Conservation (phyloP, 2,797 vertebrate species). For the Pachyuromys duprasi region DNA sequence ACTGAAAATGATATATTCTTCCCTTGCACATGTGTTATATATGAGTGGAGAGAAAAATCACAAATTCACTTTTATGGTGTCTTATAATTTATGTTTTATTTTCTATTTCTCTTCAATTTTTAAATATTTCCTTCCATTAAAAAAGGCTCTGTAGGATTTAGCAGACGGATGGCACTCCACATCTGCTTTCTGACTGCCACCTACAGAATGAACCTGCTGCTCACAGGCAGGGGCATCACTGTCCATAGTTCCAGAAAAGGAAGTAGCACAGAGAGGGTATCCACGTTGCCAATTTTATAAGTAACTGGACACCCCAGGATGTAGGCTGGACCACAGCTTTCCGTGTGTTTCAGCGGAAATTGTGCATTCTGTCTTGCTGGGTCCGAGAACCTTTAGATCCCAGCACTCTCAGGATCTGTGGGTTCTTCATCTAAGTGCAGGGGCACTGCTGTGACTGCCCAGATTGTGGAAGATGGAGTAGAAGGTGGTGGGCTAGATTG, state of each 20-base stretch:
- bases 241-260: background rate
- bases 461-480: background rate
- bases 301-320: background rate
- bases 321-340: background rate
- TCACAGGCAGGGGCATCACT: background rate
- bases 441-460: background rate
- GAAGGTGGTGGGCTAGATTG: background rate
- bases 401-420: background rate
- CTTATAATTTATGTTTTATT: conserved; percentile 38
- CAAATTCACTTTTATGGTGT: background rate
- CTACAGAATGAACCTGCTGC: background rate
- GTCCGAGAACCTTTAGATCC: background rate
- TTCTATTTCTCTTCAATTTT: conserved; percentile 18
- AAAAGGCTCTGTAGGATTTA: background rate
- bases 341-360: background rate
- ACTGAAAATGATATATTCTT: background rate
- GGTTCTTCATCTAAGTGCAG: background rate
- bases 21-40: background rate
- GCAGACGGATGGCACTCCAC: conserved; percentile 16
- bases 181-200: background rate
- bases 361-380: background rate
- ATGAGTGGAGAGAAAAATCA: conserved; percentile 18
- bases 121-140: conserved; percentile 10
- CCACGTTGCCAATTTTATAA: background rate
- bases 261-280: background rate